Base-by-base conservation (phyloP, 2,113 vertebrate genomes). In the Callospermophilus lateralis region DNA sequence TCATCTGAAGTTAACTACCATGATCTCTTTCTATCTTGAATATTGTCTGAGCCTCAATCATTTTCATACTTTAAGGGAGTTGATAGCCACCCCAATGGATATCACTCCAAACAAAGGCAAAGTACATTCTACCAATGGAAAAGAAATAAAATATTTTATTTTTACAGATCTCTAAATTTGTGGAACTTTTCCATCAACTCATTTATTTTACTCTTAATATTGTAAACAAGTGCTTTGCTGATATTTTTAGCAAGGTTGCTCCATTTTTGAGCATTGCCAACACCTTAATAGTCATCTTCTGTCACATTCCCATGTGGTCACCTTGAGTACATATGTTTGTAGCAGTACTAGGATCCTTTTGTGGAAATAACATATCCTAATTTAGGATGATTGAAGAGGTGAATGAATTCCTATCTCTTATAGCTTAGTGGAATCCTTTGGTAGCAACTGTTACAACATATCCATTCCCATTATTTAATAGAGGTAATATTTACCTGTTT, bases 121-220 rank as follows among this genome's bases (percentile, higher is more conserved):
- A 72, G 20, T 37, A 39, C 4, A 53, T 30, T 90, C 26, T 79
- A 51, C 1, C 1, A 42, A 26, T 72, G n/a, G 3, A 34, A 86
- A 48, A 70, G 34, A 95, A 76, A 86, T 53, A 37, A 84, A 68
- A 39, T 26, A 42, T 51, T 92, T 80, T 37, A 89, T 76, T 92
- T 83, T 53, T 42, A 68, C 1, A 94, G 19, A 34, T 13, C 37
- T 65, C 74, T 4, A 89, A 68, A 74, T 32, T 51, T 51, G 7
- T 37, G 24, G 55, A 61, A 28, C 1, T 84, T 88, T 85, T 39
- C 24, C 26, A 28, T 84, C 16, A 37, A 67, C 16, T 96, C 22
- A 0, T 67, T 74, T 58, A 0, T 48, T 51, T 86, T 81, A 85
- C 4, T 22, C 7, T 37, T 84, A 84, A 61, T 78, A 83, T 61